Evolutionary conservation across 2,888 invertebrate genomes (phyloP), one percentile per base, ranked within the genome.

Genomic region (Parnassius smintheus): DNA sequence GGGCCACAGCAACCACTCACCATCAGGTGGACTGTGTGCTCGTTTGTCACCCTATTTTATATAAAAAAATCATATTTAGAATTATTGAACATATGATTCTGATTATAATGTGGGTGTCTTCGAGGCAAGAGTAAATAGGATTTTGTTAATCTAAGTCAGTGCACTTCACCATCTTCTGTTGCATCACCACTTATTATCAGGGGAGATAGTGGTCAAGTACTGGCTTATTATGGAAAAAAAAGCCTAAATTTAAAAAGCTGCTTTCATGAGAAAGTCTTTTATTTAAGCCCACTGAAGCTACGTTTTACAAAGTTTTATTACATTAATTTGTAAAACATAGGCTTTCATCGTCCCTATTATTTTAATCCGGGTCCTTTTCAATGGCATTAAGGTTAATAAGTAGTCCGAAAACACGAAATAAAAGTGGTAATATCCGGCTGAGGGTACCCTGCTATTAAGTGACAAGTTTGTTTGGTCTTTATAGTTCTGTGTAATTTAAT

Each of bases 301-400:
- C 44, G 57, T 52, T 59, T 2, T 52, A 59, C 49, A 46, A 52
- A 59, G 52, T 59, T 59, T 59, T 59, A 59, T 59, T 59, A 59
- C 51, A 22, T 59, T 52, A 59, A 52, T 52, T 59, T 46, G 45
- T 59, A 46, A 50, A 58, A 44, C 51, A 52, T 42, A 35, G 7
- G 35, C 35, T 35, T 35, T 45, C 35, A 41, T 59, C 52, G 46
- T n/a, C 52, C 25, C 59, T 59, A 52, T 59, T 45, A 52, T 52
- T 59, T 59, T 25, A 45, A 50, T 52, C 44, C 52, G 59, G 59
- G 59, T 46, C 59, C 52, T 46, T 45, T 25, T 52, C 52, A 52
- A 44, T 25, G 35, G 18, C 52, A 46, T 52, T 52, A 44, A 0
- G 45, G 45, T 11, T 51, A 51, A 52, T 59, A 44, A 25, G 45